Evolutionary conservation across 2,888 invertebrate species (phyloP).

Genomic region (Apamea epomidion): DNA sequence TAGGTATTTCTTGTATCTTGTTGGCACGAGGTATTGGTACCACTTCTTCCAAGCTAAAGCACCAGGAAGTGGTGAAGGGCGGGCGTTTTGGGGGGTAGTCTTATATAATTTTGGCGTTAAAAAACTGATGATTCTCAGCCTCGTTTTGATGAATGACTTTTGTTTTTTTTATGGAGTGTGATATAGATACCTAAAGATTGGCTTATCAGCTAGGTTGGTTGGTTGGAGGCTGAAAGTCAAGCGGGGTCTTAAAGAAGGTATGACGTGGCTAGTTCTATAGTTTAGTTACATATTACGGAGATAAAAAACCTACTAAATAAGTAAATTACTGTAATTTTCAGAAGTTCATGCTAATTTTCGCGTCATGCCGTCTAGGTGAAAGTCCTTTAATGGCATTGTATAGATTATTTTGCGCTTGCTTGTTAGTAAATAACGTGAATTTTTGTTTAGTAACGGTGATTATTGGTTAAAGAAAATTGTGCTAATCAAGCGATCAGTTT

Average conservation of each 20-base stretch:
- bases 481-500: neutral
- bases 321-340: constrained; percentile 18
- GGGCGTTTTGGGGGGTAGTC: too few relatives aligned
- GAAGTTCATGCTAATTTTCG: constrained; percentile 24
- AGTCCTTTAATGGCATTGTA: constrained; percentile 13
- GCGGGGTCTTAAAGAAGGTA: too few relatives aligned
- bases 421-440: constrained; percentile 5
- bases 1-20: neutral
- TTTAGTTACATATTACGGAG: too few relatives aligned
- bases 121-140: too few relatives aligned
- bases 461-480: neutral
- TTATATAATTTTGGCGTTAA: too few relatives aligned
- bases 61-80: neutral
- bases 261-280: neutral
- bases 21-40: too few relatives aligned
- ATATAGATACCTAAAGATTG: neutral
- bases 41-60: neutral
- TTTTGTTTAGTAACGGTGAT: constrained; percentile 3
- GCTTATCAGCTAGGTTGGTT: neutral
- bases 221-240: neutral
- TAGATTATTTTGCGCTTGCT: constrained; percentile 20
- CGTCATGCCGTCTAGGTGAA: constrained; percentile 20
- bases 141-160: too few relatives aligned
- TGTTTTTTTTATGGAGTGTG: neutral
- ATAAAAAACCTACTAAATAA: neutral